Evolutionary conservation across 2,113 vertebrate genomes (phyloP).

Genomic region (Argyrosomus japonicus): DNA sequence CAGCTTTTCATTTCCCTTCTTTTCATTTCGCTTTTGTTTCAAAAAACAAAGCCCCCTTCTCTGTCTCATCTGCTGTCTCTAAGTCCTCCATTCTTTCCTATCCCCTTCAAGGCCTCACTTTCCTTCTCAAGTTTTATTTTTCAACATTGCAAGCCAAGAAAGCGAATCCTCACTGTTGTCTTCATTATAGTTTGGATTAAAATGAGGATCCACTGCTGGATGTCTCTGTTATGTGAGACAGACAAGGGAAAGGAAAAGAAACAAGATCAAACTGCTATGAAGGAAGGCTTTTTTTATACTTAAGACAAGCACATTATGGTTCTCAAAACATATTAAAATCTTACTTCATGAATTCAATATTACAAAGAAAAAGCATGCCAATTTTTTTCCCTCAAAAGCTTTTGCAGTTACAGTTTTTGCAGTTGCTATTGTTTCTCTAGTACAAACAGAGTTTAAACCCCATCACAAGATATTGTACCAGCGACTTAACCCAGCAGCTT

Average conservation of each 20-base stretch:
- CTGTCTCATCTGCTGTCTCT: not conserved
- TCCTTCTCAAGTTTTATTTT: constrained; percentile 47
- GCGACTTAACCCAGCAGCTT: not conserved
- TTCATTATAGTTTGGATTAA: constrained; percentile 44
- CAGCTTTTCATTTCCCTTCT: constrained; percentile 30
- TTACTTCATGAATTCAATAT: not conserved
- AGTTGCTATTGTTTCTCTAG: not conserved
- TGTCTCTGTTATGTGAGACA: constrained; percentile 24
- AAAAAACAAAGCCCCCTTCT: constrained; percentile 26
- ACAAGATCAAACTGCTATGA: not conserved
- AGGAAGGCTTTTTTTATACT: not conserved
- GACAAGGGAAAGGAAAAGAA: constrained; percentile 1
- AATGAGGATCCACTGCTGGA: constrained; percentile 23
- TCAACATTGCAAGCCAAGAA: constrained; percentile 11
- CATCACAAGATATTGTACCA: not conserved
- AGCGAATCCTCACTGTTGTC: constrained; percentile 18
- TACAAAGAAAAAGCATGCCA: not conserved
- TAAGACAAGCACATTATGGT: not conserved
- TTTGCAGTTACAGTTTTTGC: not conserved
- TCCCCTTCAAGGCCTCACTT: constrained; percentile 21
- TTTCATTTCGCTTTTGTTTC: constrained; percentile 26
- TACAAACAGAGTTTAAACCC: not conserved
- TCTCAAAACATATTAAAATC: constrained; percentile 10
- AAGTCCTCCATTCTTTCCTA: constrained; percentile 33
- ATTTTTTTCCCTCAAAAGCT: not conserved